Percentiles rank a stretch among this genome's conserved stretches.
Evolutionary conservation across 2,797 vertebrate species (phyloP).

Genomic region (Myotis pilosus): DNA sequence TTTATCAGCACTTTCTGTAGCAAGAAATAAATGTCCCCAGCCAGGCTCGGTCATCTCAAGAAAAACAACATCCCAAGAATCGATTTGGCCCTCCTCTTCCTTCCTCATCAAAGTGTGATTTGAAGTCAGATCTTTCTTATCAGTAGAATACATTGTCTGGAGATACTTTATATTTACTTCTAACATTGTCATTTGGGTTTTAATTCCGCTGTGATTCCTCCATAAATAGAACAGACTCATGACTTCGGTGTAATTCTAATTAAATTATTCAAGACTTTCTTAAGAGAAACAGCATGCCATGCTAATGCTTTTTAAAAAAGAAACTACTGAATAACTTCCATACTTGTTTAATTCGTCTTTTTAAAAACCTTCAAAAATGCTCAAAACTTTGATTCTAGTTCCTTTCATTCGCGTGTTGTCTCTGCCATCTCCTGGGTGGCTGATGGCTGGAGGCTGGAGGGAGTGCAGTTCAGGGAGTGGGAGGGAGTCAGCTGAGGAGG

Average conservation of each 20-base stretch:
- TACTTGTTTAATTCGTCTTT: conserved; percentile 49
- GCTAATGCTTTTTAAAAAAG: conserved; percentile 61
- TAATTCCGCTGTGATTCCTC: conserved; percentile 28
- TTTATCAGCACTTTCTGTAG: neutral
- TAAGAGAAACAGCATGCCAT: conserved; percentile 49
- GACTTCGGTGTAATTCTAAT: conserved; percentile 73
- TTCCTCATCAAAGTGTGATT: neutral
- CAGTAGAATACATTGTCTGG: neutral
- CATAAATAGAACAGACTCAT: conserved; percentile 70
- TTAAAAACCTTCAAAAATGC: neutral
- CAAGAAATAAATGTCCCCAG: neutral
- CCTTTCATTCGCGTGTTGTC: conserved; percentile 59
- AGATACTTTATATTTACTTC: conserved; percentile 49
- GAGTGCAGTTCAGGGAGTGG: neutral
- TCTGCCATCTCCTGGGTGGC: neutral
- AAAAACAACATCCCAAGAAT: neutral
- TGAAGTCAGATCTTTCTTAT: conserved; percentile 18
- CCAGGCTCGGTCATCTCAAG: neutral
- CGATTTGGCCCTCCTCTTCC: neutral
- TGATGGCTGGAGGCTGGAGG: neutral
- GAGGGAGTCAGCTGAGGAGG: conserved; percentile 81
- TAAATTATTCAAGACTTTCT: conserved; percentile 70
- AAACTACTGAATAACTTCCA: conserved; percentile 50
- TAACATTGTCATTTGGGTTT: conserved; percentile 60
- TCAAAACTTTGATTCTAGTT: conserved; percentile 51